A percentile compares a stretch with the other conserved stretches of the same genome.
phyloP scores from a whole-genome alignment of 2,113 vertebrate species.

The Phaethon lepturus region DNA sequence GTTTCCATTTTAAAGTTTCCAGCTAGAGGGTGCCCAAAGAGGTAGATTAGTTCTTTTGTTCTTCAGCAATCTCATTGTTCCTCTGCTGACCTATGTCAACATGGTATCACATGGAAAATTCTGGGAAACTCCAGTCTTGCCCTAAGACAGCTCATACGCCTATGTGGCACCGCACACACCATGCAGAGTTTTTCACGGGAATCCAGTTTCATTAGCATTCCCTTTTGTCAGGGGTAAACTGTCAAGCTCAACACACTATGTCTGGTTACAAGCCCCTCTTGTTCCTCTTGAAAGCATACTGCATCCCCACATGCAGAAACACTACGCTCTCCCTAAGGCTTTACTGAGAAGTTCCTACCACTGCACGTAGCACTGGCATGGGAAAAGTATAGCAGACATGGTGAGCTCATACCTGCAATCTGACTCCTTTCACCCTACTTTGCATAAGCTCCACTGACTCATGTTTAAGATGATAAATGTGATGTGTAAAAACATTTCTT shows the following conservation, averaged over 20 bases:
- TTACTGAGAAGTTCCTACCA: neutral
- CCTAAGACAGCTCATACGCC: neutral
- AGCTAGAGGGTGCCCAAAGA: neutral
- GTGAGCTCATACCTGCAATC: neutral
- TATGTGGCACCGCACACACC: neutral
- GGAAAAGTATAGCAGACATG: neutral
- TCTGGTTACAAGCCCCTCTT: neutral
- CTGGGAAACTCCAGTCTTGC: neutral
- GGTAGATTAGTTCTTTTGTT: neutral
- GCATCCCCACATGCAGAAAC: rapidly evolving
- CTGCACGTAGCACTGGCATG: neutral
- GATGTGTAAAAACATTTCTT: neutral
- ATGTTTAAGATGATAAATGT: neutral
- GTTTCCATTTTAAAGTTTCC: neutral
- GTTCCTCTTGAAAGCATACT: neutral
- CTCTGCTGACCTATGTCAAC: neutral
- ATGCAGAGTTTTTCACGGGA: neutral
- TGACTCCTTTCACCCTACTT: neutral
- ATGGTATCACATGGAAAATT: neutral
- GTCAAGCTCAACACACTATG: neutral
- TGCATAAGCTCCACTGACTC: neutral
- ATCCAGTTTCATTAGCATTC: neutral
- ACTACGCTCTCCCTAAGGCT: neutral
- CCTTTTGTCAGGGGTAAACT: neutral
- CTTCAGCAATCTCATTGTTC: neutral